Evolutionary conservation across 2,888 invertebrate species (phyloP).

Genomic region (Ornithoptera alexandrae): DNA sequence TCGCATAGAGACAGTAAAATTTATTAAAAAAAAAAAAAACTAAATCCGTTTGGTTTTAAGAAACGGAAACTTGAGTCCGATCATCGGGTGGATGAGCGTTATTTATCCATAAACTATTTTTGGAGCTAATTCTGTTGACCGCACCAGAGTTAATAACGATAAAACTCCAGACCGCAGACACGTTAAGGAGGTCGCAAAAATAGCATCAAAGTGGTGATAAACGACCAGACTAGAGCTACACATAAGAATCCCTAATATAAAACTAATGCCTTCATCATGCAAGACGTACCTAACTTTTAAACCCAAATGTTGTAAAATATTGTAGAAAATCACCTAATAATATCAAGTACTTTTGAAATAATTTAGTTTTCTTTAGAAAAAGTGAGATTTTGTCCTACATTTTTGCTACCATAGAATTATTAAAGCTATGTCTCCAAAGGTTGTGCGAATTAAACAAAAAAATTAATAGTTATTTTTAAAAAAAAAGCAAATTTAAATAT

Average conservation of each 20-base stretch:
- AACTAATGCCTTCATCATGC: slow-evolving; percentile 21
- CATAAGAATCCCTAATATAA: slow-evolving; percentile 61
- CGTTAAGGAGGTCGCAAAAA: slow-evolving; percentile 63
- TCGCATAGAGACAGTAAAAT: background rate
- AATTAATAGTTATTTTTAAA: no score
- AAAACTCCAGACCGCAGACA: slow-evolving; percentile 63
- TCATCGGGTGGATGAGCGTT: slow-evolving; percentile 13
- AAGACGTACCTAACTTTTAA: background rate
- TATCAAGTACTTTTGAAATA: no score
- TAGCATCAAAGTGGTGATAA: slow-evolving; percentile 67
- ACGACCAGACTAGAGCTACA: slow-evolving; percentile 52
- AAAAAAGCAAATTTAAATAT: no score
- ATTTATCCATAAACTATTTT: slow-evolving; percentile 37
- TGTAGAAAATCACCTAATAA: no score
- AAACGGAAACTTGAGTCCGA: slow-evolving; percentile 4
- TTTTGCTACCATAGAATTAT: no score
- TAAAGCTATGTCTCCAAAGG: no score
- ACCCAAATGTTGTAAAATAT: no score
- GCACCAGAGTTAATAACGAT: slow-evolving; percentile 51
- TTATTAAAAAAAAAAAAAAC: background rate
- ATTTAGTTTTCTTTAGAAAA: no score
- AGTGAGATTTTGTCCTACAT: no score
- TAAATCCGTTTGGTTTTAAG: background rate
- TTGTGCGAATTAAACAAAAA: no score
- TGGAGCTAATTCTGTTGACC: slow-evolving; percentile 48